phyloP scores from a whole-genome alignment of 2,113 vertebrate genomes.

The Cyphomyrus plagiostoma region DNA sequence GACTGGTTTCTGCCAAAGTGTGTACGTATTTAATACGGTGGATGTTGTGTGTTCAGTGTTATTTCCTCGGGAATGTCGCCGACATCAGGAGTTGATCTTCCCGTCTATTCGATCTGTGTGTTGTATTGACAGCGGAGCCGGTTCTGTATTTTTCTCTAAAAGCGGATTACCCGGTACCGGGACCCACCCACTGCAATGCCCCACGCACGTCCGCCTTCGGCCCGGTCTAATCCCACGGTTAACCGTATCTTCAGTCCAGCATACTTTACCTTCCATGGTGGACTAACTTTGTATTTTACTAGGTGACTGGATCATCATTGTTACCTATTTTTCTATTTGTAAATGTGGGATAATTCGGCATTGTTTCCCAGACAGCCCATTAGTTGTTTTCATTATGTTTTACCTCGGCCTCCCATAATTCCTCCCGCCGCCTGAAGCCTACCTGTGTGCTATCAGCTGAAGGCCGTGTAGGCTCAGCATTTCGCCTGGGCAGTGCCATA shows the following conservation, averaged over 20 bases:
- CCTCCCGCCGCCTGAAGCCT: background rate
- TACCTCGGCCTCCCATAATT: background rate
- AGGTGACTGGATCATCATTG: background rate
- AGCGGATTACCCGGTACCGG: background rate
- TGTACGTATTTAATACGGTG: background rate
- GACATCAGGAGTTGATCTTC: conserved; percentile 4
- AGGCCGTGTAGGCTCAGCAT: background rate
- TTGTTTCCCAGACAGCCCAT: background rate
- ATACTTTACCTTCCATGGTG: background rate
- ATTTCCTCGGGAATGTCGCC: conserved; percentile 9
- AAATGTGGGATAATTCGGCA: background rate
- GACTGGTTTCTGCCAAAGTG: background rate
- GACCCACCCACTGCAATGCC: background rate
- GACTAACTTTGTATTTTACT: background rate
- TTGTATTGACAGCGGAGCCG: background rate
- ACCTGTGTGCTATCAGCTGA: conserved; percentile 7
- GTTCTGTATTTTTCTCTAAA: background rate
- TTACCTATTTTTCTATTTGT: background rate
- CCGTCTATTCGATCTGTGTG: background rate
- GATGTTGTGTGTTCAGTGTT: background rate
- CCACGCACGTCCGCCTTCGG: background rate
- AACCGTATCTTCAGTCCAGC: background rate
- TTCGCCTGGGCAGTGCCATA: background rate
- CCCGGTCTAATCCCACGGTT: background rate
- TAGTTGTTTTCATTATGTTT: background rate